Percentiles rank a stretch among this genome's conserved stretches.
Conservation (phyloP, 2,888 invertebrate species). For the Eristalis pertinax region DNA sequence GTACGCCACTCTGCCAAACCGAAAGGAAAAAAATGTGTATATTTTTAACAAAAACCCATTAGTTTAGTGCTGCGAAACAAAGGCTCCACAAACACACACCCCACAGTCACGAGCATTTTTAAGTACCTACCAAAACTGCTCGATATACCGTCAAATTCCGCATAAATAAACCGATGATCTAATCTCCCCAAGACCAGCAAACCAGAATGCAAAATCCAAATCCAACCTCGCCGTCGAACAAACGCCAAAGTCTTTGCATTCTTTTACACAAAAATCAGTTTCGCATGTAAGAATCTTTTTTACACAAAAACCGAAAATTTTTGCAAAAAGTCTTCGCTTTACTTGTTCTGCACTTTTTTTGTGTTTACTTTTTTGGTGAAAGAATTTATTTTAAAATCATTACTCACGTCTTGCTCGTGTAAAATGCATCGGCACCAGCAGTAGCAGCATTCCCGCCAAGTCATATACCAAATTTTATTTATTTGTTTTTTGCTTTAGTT, state of each 20-base stretch:
- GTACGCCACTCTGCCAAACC: neutral
- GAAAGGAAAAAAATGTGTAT: neutral
- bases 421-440: conserved; percentile 45
- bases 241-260: conserved; percentile 42
- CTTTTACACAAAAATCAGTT: conserved; percentile 47
- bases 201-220: conserved; percentile 8
- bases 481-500: conserved; percentile 42
- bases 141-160: conserved; percentile 11
- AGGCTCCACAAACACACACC: conserved; percentile 1
- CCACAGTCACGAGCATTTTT: conserved; percentile 31
- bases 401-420: conserved; percentile 36
- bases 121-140: conserved; percentile 27
- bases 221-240: conserved; percentile 32
- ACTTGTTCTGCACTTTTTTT: neutral
- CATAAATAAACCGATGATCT: conserved; percentile 65
- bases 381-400: conserved; percentile 63
- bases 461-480: neutral
- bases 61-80: conserved; percentile 32
- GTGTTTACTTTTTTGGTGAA: conserved; percentile 16
- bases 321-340: neutral
- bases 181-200: conserved; percentile 29
- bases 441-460: conserved; percentile 13
- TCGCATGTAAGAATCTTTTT: conserved; percentile 22
- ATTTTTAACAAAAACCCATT: conserved; percentile 17
- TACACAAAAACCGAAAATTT: conserved; percentile 9